phyloP scores from a whole-genome alignment of 2,113 vertebrate species.

The Machaerirhynchus nigripectus region DNA sequence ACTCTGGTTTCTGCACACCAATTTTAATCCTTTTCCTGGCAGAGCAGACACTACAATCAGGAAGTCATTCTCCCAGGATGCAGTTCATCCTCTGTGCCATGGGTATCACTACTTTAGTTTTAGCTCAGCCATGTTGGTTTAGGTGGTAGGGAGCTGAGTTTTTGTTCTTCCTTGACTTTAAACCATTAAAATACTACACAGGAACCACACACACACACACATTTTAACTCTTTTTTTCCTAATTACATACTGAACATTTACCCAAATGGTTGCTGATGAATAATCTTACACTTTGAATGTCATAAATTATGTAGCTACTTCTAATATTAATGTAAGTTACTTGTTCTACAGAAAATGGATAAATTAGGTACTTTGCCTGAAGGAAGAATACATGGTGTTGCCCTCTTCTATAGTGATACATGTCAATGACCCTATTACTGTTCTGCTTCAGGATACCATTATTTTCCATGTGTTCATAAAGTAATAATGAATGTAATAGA shows the following conservation, averaged over 20 bases:
- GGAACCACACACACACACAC: fast-evolving
- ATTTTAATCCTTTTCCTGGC: background rate
- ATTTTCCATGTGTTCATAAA: background rate
- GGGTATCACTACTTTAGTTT: background rate
- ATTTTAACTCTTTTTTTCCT: background rate
- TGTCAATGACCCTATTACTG: background rate
- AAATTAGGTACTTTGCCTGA: background rate
- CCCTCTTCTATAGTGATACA: background rate
- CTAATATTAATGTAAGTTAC: background rate
- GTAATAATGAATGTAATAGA: background rate
- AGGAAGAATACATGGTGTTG: background rate
- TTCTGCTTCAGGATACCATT: background rate
- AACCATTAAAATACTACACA: background rate
- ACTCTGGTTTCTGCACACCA: background rate
- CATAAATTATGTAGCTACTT: background rate
- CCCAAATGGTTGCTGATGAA: background rate
- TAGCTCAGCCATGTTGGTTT: background rate
- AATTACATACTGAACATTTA: background rate
- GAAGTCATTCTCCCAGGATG: background rate
- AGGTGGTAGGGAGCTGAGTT: background rate
- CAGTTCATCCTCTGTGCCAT: background rate
- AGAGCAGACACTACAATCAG: background rate
- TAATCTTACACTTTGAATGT: background rate
- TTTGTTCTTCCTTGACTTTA: background rate
- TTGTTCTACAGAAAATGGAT: background rate